These are phyloP conservation scores for Temnothorax longispinosus DNA, from an alignment of 1,140 invertebrate species.

Conservation along the genomic window DNA sequence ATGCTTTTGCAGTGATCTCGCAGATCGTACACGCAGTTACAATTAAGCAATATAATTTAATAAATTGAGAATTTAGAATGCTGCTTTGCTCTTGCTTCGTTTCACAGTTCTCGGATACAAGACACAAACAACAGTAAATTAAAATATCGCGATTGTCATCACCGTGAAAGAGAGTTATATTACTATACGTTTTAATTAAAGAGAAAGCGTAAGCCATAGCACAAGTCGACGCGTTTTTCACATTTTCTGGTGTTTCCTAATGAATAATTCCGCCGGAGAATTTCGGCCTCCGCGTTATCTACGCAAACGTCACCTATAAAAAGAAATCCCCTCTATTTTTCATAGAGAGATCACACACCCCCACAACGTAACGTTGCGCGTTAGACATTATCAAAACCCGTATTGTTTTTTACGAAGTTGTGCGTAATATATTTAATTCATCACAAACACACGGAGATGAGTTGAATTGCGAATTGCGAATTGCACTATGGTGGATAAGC, in stretches of 20 bases:
- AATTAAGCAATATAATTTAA: neutral
- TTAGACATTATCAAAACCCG: slow-evolving; percentile 19
- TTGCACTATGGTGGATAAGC: neutral
- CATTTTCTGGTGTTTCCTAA: neutral
- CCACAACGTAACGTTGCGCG: neutral
- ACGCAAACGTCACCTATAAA: neutral
- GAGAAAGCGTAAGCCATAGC: neutral
- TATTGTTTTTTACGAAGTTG: slow-evolving; percentile 12
- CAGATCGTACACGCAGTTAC: neutral
- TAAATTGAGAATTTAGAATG: neutral
- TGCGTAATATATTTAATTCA: slow-evolving; percentile 26
- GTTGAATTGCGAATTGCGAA: neutral
- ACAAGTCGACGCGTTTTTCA: neutral
- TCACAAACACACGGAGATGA: neutral
- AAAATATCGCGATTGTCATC: slow-evolving; percentile 51
- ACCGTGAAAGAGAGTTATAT: neutral
- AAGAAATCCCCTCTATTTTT: neutral
- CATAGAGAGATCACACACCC: neutral
- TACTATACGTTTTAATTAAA: slow-evolving; percentile 5
- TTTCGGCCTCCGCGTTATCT: neutral
- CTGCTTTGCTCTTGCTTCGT: neutral
- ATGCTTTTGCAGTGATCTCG: neutral
- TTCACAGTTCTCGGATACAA: neutral
- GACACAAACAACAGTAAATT: neutral
- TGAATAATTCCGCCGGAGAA: neutral